Evolutionary conservation across 1,140 invertebrate species (phyloP).

Genomic region (Hylaeus volcanicus): DNA sequence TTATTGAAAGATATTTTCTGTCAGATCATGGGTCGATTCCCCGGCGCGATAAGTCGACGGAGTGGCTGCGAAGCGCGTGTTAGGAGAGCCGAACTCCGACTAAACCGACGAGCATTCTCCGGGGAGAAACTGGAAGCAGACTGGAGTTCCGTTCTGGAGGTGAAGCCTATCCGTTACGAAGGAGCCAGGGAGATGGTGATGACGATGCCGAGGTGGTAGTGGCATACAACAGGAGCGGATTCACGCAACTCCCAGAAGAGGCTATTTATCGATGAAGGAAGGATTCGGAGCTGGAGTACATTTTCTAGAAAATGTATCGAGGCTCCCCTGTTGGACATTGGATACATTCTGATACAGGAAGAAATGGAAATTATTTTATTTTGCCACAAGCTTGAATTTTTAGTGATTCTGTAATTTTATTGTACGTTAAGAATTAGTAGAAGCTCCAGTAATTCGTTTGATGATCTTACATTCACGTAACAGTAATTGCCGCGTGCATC

Average conservation of each 20-base stretch:
- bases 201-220: conserved; percentile 65
- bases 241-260: conserved; percentile 14
- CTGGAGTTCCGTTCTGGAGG: conserved; percentile 67
- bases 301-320: no score
- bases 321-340: no score
- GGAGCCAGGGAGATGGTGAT: conserved; percentile 65
- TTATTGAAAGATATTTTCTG: conserved; percentile 8
- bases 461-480: no score
- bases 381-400: no score
- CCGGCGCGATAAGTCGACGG: conserved; percentile 2
- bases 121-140: conserved; percentile 65
- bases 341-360: no score
- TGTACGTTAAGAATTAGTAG: no score
- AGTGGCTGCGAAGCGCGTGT: conserved; percentile 54
- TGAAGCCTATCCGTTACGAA: conserved; percentile 68
- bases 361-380: no score
- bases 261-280: no score
- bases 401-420: no score
- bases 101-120: conserved; percentile 54
- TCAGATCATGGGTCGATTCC: conserved; percentile 4
- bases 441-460: no score
- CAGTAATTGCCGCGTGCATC: no score
- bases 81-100: conserved; percentile 51
- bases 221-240: conserved; percentile 59
- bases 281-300: no score